Conservation (phyloP, 2,113 vertebrate genomes). For the Mystacornis crossleyi region DNA sequence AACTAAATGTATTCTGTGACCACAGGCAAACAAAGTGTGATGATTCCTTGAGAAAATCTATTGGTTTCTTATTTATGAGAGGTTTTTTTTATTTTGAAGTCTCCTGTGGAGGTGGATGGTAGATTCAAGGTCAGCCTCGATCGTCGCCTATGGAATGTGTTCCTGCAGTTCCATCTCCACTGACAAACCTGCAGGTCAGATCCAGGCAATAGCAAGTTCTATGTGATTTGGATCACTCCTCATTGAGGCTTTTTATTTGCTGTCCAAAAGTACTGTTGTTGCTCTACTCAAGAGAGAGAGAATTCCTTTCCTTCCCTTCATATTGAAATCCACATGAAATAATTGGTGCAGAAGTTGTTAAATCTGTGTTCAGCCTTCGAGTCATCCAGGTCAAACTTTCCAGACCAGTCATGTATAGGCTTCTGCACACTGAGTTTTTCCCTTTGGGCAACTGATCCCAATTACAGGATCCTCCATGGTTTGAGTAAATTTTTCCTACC, state of each 20-base stretch:
- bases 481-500: background rate
- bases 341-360: background rate
- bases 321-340: background rate
- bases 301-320: background rate
- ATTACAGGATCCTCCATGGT: background rate
- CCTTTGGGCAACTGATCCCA: background rate
- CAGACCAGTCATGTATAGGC: accelerated
- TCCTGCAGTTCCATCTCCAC: background rate
- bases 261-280: background rate
- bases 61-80: background rate
- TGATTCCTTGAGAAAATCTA: background rate
- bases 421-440: background rate
- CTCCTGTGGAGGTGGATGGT: background rate
- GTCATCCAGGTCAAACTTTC: background rate
- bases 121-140: background rate
- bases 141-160: background rate
- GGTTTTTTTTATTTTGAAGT: background rate
- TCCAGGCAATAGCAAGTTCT: background rate
- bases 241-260: background rate
- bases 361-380: background rate
- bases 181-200: background rate
- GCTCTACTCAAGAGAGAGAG: background rate
- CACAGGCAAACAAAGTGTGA: too few species aligned
- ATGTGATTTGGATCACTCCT: background rate
- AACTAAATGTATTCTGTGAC: background rate